phyloP scores from a whole-genome alignment of 2,888 invertebrate species.

The Sialis lutaria region DNA sequence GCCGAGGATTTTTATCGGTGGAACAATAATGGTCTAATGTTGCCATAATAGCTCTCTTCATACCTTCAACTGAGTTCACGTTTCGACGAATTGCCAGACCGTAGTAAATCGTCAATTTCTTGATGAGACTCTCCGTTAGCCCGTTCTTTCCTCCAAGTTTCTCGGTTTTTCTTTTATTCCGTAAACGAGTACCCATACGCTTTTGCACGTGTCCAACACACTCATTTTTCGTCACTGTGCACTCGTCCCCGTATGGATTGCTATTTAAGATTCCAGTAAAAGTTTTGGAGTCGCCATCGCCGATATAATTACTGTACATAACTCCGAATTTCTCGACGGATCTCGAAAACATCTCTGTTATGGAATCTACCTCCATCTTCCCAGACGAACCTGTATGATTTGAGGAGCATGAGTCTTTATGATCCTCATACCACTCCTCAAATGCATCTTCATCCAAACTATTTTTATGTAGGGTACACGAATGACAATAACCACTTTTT shows the following conservation, averaged over 20 bases:
- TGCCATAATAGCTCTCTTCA: slow-evolving; percentile 16
- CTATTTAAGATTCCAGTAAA: slow-evolving; percentile 8
- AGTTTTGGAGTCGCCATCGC: slow-evolving; percentile 11
- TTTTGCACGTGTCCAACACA: slow-evolving; percentile 9
- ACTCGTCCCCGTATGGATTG: slow-evolving; percentile 7
- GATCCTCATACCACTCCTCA: slow-evolving; percentile 6
- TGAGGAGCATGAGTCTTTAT: slow-evolving; percentile 7
- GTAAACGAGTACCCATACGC: slow-evolving; percentile 8
- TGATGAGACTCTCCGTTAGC: no score
- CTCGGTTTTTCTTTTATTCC: no score
- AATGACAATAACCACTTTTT: slow-evolving; percentile 5
- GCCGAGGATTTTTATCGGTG: slow-evolving; percentile 16
- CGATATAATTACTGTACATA: slow-evolving; percentile 10
- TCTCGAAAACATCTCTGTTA: slow-evolving; percentile 11
- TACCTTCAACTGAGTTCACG: slow-evolving; percentile 13
- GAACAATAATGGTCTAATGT: slow-evolving; percentile 16
- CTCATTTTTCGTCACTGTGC: slow-evolving; percentile 8
- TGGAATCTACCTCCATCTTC: slow-evolving; percentile 13
- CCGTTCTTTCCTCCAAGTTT: no score
- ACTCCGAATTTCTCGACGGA: slow-evolving; percentile 8
- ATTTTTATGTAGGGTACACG: slow-evolving; percentile 1
- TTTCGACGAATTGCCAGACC: slow-evolving; percentile 15
- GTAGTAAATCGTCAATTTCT: slow-evolving; percentile 16
- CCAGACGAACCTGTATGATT: slow-evolving; percentile 12
- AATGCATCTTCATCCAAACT: slow-evolving; percentile 5